Conservation (phyloP, 1,140 invertebrate species). For the Bombus cullumanus region DNA sequence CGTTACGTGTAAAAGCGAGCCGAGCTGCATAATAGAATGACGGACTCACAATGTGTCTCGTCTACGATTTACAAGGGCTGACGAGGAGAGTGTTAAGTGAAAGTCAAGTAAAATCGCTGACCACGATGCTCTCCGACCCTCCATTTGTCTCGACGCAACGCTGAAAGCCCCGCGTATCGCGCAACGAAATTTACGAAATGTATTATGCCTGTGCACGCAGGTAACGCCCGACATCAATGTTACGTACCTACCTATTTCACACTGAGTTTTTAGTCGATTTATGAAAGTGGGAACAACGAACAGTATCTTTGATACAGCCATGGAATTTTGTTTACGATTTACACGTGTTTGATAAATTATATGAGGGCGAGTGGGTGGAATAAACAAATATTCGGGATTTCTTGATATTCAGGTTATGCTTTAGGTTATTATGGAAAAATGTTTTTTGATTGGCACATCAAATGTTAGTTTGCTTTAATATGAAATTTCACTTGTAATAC, state of each 20-base stretch:
- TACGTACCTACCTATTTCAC: neutral
- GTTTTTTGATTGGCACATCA: no score
- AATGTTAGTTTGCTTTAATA: no score
- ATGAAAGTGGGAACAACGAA: neutral
- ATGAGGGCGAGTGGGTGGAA: neutral
- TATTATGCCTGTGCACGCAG: neutral
- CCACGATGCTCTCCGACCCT: constrained; percentile 70
- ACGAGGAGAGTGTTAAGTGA: constrained; percentile 67
- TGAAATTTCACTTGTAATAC: no score
- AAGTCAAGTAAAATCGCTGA: constrained; percentile 71
- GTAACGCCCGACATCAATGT: constrained; percentile 24
- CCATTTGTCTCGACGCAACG: constrained; percentile 62
- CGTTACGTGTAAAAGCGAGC: constrained; percentile 37
- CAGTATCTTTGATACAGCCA: neutral
- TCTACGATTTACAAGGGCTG: constrained; percentile 59
- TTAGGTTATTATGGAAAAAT: no score
- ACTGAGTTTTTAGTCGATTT: neutral
- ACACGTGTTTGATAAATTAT: neutral
- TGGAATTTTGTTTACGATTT: neutral
- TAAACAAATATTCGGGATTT: neutral
- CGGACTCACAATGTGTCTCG: constrained; percentile 54
- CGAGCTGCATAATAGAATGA: constrained; percentile 62
- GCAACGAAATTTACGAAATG: constrained; percentile 22
- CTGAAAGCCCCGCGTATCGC: constrained; percentile 52
- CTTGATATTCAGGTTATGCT: neutral